phyloP scores from a whole-genome alignment of 2,113 vertebrate genomes.

The Eidolon helvum region DNA sequence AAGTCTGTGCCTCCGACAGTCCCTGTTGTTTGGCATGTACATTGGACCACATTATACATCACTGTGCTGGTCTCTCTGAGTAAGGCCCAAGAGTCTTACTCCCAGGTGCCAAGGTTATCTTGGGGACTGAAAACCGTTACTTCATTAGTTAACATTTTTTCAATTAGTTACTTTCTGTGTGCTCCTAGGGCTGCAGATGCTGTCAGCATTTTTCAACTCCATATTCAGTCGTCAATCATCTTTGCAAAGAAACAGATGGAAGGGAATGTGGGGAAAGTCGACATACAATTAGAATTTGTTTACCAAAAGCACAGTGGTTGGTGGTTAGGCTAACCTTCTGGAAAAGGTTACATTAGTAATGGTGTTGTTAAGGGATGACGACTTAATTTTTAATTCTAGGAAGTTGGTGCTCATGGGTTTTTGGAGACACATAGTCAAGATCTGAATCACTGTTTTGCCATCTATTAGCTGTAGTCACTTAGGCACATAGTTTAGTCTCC shows the following conservation, averaged over 20 bases:
- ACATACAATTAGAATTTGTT: not conserved
- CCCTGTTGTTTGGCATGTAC: not conserved
- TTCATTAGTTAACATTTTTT: conserved; percentile 14
- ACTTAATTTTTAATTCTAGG: conserved; percentile 1
- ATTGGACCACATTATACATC: not conserved
- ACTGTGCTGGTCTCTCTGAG: not conserved
- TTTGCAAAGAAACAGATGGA: conserved; percentile 29
- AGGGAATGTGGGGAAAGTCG: not conserved
- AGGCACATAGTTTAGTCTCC: not conserved
- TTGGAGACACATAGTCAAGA: not conserved
- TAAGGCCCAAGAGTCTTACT: not conserved
- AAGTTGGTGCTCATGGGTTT: not conserved
- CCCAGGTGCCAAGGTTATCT: not conserved
- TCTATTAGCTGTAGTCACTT: not conserved
- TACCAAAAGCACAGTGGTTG: not conserved
- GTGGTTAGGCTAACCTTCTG: not conserved
- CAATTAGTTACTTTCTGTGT: not conserved
- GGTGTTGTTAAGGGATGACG: not conserved
- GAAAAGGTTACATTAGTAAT: not conserved
- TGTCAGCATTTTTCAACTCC: not conserved
- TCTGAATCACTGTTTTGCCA: conserved; percentile 8
- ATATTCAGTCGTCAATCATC: conserved; percentile 38
- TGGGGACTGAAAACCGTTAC: not conserved
- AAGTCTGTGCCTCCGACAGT: not conserved
- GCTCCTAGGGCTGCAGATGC: not conserved